Percentiles rank a stretch among this genome's conserved stretches.
phyloP scores from a whole-genome alignment of 2,888 invertebrate genomes.

The Amitus sp. region DNA sequence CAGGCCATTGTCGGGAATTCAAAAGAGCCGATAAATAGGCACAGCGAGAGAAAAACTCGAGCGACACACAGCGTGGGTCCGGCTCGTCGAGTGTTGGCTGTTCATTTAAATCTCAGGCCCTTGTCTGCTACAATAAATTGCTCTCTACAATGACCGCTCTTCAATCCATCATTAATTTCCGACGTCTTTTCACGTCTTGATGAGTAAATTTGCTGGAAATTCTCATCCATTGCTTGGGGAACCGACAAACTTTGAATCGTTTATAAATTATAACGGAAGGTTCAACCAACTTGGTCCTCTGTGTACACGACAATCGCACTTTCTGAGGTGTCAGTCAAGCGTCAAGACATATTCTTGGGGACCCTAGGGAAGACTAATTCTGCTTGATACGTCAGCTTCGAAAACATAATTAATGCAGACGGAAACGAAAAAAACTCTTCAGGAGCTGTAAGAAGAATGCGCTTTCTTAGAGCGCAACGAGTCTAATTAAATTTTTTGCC shows the following conservation, averaged over 20 bases:
- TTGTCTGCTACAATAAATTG: constrained; percentile 46
- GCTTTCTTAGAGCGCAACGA: constrained; percentile 14
- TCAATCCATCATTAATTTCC: constrained; percentile 10
- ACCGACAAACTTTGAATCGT: background rate
- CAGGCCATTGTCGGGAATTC: too few relatives aligned
- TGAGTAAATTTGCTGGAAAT: background rate
- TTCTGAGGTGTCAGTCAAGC: constrained; percentile 47
- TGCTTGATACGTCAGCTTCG: constrained; percentile 35
- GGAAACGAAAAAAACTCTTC: background rate
- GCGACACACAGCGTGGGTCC: constrained; percentile 41
- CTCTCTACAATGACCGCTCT: constrained; percentile 23
- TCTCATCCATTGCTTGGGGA: background rate
- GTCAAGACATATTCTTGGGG: constrained; percentile 57
- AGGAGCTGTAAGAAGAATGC: background rate
- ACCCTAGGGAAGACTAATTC: constrained; percentile 55
- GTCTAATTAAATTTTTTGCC: constrained; percentile 31
- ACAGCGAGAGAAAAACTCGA: constrained; percentile 35
- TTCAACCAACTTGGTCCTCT: constrained; percentile 18
- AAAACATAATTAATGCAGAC: background rate
- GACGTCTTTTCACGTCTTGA: background rate
- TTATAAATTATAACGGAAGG: background rate
- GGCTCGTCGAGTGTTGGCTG: constrained; percentile 46
- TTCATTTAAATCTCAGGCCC: constrained; percentile 52
- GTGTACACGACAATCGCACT: constrained; percentile 37
- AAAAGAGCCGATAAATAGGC: constrained; percentile 33